Percentiles rank a stretch among this genome's conserved stretches.
Conservation (phyloP, 1,140 invertebrate genomes). For the Calycopis cecrops region DNA sequence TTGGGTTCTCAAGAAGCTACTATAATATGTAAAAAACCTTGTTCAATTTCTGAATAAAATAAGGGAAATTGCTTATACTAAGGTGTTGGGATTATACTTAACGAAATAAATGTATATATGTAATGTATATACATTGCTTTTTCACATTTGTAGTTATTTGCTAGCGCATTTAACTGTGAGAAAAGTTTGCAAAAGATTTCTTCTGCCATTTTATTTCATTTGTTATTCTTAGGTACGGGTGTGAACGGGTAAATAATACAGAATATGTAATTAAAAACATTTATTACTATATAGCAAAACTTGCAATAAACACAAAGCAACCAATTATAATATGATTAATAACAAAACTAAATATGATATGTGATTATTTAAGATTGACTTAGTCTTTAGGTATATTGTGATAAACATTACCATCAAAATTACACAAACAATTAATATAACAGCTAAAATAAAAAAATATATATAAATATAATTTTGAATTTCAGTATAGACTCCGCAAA, state of each 20-base stretch:
- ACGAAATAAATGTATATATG: slow-evolving; percentile 5
- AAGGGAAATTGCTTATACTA: background rate
- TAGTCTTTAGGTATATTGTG: slow-evolving; percentile 45
- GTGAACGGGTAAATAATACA: slow-evolving; percentile 19
- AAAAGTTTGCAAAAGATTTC: too few species aligned
- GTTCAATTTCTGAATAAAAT: too few species aligned
- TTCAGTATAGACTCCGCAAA: slow-evolving; percentile 28
- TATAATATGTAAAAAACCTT: too few species aligned
- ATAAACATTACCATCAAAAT: slow-evolving; percentile 40
- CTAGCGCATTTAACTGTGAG: too few species aligned
- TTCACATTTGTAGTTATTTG: background rate
- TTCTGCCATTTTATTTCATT: too few species aligned
- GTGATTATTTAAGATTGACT: slow-evolving; percentile 65
- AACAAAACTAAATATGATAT: slow-evolving; percentile 69
- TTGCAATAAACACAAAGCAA: slow-evolving; percentile 65
- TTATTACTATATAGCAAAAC: slow-evolving; percentile 63
- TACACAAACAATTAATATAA: slow-evolving; percentile 50
- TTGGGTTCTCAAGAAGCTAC: too few species aligned
- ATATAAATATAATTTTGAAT: slow-evolving; percentile 65
- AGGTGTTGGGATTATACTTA: background rate
- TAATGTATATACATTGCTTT: background rate
- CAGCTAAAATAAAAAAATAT: slow-evolving; percentile 54
- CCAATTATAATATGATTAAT: slow-evolving; percentile 58
- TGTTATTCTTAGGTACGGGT: too few species aligned
- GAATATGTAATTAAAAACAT: slow-evolving; percentile 43